These are phyloP conservation scores for Resseliella maxima DNA, from an alignment of 2,888 invertebrate species.

Conservation along the genomic window DNA sequence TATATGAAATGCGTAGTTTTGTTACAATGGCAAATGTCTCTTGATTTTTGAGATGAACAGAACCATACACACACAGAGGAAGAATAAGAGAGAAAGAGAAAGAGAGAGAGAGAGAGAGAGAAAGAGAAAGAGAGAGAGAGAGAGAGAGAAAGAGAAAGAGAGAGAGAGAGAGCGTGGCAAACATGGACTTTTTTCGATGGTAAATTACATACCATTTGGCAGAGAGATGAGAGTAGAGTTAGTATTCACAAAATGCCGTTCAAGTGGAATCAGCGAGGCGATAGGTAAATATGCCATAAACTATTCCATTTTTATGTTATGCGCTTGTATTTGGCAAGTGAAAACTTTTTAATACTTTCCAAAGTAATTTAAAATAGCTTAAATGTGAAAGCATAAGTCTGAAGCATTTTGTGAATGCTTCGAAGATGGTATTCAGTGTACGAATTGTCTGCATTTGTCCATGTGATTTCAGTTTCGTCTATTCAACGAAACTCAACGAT, in stretches of 20 bases:
- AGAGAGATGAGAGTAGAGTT: background rate
- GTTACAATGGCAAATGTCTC: background rate
- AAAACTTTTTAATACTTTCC: conserved; percentile 51
- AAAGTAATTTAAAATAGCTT: conserved; percentile 55
- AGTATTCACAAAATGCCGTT: background rate
- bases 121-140: too few species aligned
- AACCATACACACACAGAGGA: too few species aligned
- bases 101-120: too few species aligned
- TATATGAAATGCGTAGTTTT: background rate
- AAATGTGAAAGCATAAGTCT: conserved; percentile 20
- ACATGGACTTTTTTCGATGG: background rate
- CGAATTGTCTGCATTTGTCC: too few species aligned
- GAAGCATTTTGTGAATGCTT: background rate
- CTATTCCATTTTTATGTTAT: conserved; percentile 51
- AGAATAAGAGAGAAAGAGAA: too few species aligned
- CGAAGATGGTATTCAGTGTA: background rate
- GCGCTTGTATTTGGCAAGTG: conserved; percentile 39
- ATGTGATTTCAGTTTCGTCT: too few species aligned
- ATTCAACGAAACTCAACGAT: too few species aligned
- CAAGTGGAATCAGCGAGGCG: conserved; percentile 44
- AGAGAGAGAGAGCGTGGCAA: background rate
- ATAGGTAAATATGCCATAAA: conserved; percentile 51
- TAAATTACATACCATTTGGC: conserved; percentile 8
- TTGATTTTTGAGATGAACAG: too few species aligned
- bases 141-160: too few species aligned